Evolutionary conservation across 2,888 invertebrate genomes (phyloP), one percentile per base, ranked within the genome.

Genomic region (Melanophora roralis): DNA sequence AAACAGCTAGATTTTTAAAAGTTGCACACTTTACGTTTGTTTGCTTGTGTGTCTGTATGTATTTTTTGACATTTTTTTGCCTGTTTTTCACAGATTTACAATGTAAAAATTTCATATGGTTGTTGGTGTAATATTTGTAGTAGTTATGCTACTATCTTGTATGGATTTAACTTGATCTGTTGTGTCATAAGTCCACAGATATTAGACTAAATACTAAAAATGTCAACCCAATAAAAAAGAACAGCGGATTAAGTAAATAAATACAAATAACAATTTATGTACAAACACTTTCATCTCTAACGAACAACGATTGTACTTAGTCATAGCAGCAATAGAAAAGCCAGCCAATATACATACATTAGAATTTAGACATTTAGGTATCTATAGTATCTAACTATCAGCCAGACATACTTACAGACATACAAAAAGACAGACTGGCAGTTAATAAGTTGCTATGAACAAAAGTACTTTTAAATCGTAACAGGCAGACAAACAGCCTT

Each of bases 401-500:
- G 34, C 19, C 34, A 62, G 34, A 11, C 23, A 47, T 3, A 34
- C 36, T 19, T 19, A n/a, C 47, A 6, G 34, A 36, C 34, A 47
- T 19, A n/a, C 47, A 6, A 34, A 36, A 19, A 47, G n/a, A 34
- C 36, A 34, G 34, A n/a, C 34, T 3, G 47, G 47, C 34, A 21
- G 45, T 34, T 9, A 43, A 43, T 43, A 8, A 14, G 43, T 43
- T 8, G 16, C 8, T 16, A 14, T 43, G 16, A 16, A 12, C n/a
- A 43, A 8, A 16, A 11, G 6, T 36, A 55, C 19, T 19, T 32
- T 19, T 60, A 40, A 45, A 19, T 57, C 38, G 36, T 55, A 72
- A 67, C 47, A 65, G 47, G 47, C 64, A 81, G 73, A 47, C 69
- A 67, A 71, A 77, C 40, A 77, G 73, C 73, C 81, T 74, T 65